These are phyloP conservation scores for Malurus elegans DNA, from an alignment of 2,113 vertebrate species.

Conservation along the genomic window DNA sequence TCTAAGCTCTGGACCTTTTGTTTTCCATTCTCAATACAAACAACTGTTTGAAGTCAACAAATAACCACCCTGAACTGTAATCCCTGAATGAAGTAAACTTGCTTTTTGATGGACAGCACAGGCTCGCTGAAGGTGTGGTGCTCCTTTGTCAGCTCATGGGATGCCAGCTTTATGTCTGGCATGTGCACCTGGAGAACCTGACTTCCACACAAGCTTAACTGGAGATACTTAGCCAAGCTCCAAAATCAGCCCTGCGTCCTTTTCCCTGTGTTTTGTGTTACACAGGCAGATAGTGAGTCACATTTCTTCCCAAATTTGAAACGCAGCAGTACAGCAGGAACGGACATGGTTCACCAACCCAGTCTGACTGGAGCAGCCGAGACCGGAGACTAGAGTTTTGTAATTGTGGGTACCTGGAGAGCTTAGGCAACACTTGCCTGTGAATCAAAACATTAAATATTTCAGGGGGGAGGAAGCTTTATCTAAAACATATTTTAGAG, in stretches of 20 bases:
- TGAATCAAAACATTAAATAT: neutral
- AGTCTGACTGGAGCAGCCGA: neutral
- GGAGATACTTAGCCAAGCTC: neutral
- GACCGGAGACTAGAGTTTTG: neutral
- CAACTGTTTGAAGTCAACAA: neutral
- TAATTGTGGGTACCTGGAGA: neutral
- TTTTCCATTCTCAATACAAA: neutral
- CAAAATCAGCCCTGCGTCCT: neutral
- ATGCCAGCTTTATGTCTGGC: neutral
- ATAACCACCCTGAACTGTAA: neutral
- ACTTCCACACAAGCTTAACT: neutral
- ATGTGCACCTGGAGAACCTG: fast-evolving
- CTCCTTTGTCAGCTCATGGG: neutral
- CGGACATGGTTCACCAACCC: neutral
- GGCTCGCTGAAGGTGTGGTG: neutral
- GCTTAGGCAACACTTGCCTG: fast-evolving
- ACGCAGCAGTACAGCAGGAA: neutral
- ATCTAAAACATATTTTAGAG: neutral
- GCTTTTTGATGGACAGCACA: neutral
- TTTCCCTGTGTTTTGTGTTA: fast-evolving
- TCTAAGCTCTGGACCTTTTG: neutral
- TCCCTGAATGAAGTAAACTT: neutral
- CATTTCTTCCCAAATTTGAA: neutral
- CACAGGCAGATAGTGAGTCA: neutral
- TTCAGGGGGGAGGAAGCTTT: fast-evolving